Evolutionary conservation across 2,888 invertebrate species (phyloP).

Genomic region (Drosophila antonietae): DNA sequence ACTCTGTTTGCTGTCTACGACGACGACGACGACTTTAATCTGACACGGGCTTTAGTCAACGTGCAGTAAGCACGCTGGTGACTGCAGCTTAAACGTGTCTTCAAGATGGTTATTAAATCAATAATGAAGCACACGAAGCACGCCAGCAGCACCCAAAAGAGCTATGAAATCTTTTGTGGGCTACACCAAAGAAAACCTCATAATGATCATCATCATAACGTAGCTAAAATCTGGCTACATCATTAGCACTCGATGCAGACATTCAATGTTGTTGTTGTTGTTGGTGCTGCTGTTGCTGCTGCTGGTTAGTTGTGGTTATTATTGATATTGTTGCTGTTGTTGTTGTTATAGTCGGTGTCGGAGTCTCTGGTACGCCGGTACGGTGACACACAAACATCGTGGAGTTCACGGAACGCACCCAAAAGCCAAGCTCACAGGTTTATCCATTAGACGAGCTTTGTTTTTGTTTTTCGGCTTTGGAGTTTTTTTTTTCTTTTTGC

Average conservation of each 20-base stretch:
- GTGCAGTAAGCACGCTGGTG: slow-evolving; percentile 53
- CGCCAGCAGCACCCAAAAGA: slow-evolving; percentile 43
- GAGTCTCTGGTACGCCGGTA: slow-evolving; percentile 60
- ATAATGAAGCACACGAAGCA: slow-evolving; percentile 83
- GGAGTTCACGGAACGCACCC: slow-evolving; percentile 85
- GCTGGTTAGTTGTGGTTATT: slow-evolving; percentile 6
- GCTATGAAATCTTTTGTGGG: slow-evolving; percentile 40
- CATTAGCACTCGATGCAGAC: slow-evolving; percentile 60
- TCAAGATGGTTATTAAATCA: slow-evolving; percentile 81
- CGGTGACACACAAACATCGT: slow-evolving; percentile 83
- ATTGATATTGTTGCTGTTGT: slow-evolving; percentile 4
- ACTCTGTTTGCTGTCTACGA: slow-evolving; percentile 52
- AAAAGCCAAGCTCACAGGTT: slow-evolving; percentile 81
- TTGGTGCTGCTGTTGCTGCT: slow-evolving; percentile 4
- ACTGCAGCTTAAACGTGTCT: slow-evolving; percentile 77
- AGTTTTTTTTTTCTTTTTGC: slow-evolving; percentile 8
- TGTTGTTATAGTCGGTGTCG: slow-evolving; percentile 26
- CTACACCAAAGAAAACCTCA: slow-evolving; percentile 43
- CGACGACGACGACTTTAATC: slow-evolving; percentile 26
- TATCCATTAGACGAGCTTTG: slow-evolving; percentile 67
- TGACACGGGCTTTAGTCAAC: slow-evolving; percentile 23
- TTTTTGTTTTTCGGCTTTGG: slow-evolving; percentile 11
- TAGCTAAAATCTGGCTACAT: slow-evolving; percentile 62
- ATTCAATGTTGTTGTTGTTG: slow-evolving; percentile 12
- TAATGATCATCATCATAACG: slow-evolving; percentile 41